Percentiles rank a stretch among this genome's conserved stretches.
Evolutionary conservation across 2,888 invertebrate species (phyloP).

Genomic region (Helleia helle): DNA sequence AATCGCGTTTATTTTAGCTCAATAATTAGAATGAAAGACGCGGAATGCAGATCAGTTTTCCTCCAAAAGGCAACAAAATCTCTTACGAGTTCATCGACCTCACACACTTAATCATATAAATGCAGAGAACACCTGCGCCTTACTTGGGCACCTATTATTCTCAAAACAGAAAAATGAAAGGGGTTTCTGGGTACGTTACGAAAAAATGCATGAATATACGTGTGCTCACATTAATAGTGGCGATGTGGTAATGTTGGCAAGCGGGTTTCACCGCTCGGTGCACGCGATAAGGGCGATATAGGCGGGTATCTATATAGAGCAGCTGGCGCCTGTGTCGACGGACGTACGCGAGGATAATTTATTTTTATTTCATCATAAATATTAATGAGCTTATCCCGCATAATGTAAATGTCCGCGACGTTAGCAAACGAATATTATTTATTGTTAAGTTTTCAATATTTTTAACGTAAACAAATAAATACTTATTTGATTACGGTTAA

Average conservation of each 20-base stretch:
- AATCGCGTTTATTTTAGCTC: too few species aligned
- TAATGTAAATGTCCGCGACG: conserved; percentile 36
- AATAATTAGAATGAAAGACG: too few species aligned
- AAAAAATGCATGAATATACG: conserved; percentile 24
- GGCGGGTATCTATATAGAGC: conserved; percentile 17
- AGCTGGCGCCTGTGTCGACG: conserved; percentile 24
- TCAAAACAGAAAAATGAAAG: conserved; percentile 22
- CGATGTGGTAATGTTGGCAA: not conserved
- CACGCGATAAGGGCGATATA: conserved; percentile 14
- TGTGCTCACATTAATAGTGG: conserved; percentile 17
- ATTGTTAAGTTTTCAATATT: conserved; percentile 30
- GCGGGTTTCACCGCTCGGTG: conserved; percentile 14
- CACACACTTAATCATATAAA: conserved; percentile 22
- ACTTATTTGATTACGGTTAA: not conserved
- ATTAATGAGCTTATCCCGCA: conserved; percentile 43
- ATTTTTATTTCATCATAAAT: conserved; percentile 43
- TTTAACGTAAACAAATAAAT: conserved; percentile 19
- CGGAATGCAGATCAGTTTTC: not conserved
- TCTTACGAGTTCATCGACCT: conserved; percentile 19
- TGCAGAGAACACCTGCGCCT: conserved; percentile 21
- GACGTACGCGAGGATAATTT: conserved; percentile 33
- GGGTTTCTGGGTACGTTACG: conserved; percentile 21
- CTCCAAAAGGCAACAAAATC: conserved; percentile 12
- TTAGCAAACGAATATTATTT: conserved; percentile 33
- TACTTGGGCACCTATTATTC: conserved; percentile 23